phyloP scores from a whole-genome alignment of 2,113 vertebrate species.

The Urocynchramus pylzowi region DNA sequence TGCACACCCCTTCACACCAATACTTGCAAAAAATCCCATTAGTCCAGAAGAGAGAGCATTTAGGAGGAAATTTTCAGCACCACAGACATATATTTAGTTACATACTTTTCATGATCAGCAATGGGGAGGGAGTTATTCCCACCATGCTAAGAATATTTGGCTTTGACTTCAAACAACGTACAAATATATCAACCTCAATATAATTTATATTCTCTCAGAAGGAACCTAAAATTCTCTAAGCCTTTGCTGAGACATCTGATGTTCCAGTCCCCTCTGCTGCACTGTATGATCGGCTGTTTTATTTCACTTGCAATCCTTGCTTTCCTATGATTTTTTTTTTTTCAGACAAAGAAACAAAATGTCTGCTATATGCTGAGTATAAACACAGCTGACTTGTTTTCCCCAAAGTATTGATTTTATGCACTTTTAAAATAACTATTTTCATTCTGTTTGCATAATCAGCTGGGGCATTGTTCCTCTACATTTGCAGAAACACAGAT shows the following conservation, averaged over 20 bases:
- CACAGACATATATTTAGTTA: conserved; percentile 1
- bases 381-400: conserved; percentile 50
- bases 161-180: conserved; percentile 23
- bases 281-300: neutral
- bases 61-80: conserved; percentile 21
- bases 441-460: conserved; percentile 63
- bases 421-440: conserved; percentile 64
- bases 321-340: conserved; percentile 50
- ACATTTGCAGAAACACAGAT: conserved; percentile 60
- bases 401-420: conserved; percentile 53
- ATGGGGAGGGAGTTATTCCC: neutral
- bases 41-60: conserved; percentile 1
- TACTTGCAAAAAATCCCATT: conserved; percentile 13
- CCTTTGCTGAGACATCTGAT: conserved; percentile 37
- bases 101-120: neutral
- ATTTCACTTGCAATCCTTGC: neutral
- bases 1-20: neutral
- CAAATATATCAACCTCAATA: conserved; percentile 38
- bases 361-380: conserved; percentile 39
- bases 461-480: conserved; percentile 47
- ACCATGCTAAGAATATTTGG: neutral
- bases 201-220: conserved; percentile 46
- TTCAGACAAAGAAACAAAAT: conserved; percentile 61
- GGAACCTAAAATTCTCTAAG: conserved; percentile 51
- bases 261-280: conserved; percentile 1